Evolutionary conservation across 1,140 invertebrate species (phyloP).

Genomic region (Drosophila saltans): DNA sequence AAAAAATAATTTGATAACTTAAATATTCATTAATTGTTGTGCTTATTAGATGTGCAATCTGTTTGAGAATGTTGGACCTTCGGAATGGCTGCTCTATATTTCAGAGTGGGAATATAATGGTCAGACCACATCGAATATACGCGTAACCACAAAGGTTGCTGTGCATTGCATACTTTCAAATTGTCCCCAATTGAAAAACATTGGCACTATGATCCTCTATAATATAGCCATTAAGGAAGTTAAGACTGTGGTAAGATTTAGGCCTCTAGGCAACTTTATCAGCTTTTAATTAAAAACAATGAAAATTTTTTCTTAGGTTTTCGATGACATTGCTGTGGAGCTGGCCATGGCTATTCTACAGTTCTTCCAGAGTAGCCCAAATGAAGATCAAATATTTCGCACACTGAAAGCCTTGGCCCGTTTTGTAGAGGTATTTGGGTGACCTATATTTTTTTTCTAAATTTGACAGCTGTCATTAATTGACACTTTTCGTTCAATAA

Average conservation of each 20-base stretch:
- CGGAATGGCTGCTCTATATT: constrained; percentile 96
- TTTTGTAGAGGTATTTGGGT: constrained; percentile 88
- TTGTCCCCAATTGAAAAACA: constrained; percentile 88
- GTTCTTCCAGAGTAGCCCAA: constrained; percentile 91
- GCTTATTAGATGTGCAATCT: constrained; percentile 92
- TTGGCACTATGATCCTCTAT: constrained; percentile 93
- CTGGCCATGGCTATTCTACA: constrained; percentile 96
- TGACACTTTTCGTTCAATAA: constrained; percentile 30
- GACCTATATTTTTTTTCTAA: constrained; percentile 63
- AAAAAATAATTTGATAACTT: constrained; percentile 75
- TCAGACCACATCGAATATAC: constrained; percentile 92
- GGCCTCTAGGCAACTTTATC: background rate
- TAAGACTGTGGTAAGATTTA: constrained; percentile 94
- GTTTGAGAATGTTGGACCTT: constrained; percentile 94
- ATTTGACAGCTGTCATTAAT: constrained; percentile 63
- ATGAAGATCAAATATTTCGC: constrained; percentile 91
- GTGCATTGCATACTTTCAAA: constrained; percentile 93
- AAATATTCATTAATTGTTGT: background rate
- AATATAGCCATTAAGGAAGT: constrained; percentile 97
- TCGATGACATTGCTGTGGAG: constrained; percentile 96
- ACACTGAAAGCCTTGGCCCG: constrained; percentile 91
- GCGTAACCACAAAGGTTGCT: constrained; percentile 95
- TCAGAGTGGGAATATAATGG: constrained; percentile 93
- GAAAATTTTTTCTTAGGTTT: constrained; percentile 86
- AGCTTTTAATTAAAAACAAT: background rate